Percentiles rank a stretch among this genome's conserved stretches.
Evolutionary conservation across 2,797 vertebrate genomes (phyloP).

Genomic region (Pangasius larnaudii): DNA sequence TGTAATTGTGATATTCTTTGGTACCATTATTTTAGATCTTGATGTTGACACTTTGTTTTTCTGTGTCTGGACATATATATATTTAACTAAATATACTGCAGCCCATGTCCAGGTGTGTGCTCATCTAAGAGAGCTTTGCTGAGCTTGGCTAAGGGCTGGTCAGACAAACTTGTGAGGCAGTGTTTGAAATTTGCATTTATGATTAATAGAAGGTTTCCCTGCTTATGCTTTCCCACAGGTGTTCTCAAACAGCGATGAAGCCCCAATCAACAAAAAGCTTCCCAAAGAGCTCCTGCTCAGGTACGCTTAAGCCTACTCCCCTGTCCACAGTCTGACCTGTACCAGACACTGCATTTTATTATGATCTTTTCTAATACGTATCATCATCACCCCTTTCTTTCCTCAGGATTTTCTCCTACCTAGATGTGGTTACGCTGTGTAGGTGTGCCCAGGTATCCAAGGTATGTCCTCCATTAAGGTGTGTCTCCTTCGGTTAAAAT

Average conservation of each 20-base stretch:
- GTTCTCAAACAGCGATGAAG: slow-evolving; percentile 95
- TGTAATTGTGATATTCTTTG: too few relatives aligned
- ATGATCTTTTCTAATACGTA: background rate
- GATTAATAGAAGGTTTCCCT: background rate
- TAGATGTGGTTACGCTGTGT: slow-evolving; percentile 95
- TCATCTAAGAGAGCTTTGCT: background rate
- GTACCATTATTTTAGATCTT: background rate
- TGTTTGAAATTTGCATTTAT: slow-evolving; percentile 8
- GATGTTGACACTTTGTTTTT: background rate
- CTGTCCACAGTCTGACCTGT: background rate
- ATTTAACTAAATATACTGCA: background rate
- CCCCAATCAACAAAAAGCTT: slow-evolving; percentile 95
- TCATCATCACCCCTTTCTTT: slow-evolving; percentile 56
- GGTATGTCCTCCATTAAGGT: slow-evolving; percentile 72
- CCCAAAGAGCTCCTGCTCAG: slow-evolving; percentile 96
- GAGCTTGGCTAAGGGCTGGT: background rate
- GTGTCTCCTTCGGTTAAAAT: slow-evolving; percentile 11
- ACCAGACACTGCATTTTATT: background rate
- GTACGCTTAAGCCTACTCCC: slow-evolving; percentile 71
- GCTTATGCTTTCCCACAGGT: slow-evolving; percentile 72
- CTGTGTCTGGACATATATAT: background rate
- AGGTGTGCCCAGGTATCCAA: slow-evolving; percentile 95
- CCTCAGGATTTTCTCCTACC: slow-evolving; percentile 94
- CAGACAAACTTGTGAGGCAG: background rate
- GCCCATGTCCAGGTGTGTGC: background rate